phyloP scores from a whole-genome alignment of 2,888 invertebrate species.

The Heliconius hortense region DNA sequence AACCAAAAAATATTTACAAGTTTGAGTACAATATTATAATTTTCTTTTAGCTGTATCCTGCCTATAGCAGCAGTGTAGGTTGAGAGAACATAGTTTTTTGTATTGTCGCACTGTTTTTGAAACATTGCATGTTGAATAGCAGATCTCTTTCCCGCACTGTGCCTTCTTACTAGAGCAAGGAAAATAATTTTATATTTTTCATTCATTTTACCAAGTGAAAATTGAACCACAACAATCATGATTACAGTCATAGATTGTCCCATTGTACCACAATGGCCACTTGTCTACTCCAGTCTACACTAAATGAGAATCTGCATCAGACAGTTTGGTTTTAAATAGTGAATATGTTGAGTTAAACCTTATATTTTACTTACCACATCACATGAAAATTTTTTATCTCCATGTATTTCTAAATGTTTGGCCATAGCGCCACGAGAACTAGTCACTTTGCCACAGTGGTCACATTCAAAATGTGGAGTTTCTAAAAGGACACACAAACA shows the following conservation, averaged over 20 bases:
- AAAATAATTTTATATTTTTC: neutral
- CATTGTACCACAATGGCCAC: neutral
- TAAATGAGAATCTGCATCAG: no score
- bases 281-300: no score
- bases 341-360: neutral
- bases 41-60: neutral
- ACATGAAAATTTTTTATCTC: constrained; percentile 86
- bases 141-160: neutral
- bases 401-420: constrained; percentile 86
- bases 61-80: neutral
- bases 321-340: no score
- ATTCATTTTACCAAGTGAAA: neutral
- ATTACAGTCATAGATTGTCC: neutral
- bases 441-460: constrained; percentile 87
- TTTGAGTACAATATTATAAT: neutral
- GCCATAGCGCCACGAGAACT: constrained; percentile 88
- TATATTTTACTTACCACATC: constrained; percentile 71
- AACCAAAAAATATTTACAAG: neutral
- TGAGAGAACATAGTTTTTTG: no score
- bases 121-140: neutral
- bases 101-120: no score
- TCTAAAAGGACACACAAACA: constrained; percentile 45
- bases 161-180: neutral
- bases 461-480: constrained; percentile 81
- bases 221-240: no score